Evolutionary conservation across 2,888 invertebrate genomes (phyloP).

Genomic region (Xestia xanthographa): DNA sequence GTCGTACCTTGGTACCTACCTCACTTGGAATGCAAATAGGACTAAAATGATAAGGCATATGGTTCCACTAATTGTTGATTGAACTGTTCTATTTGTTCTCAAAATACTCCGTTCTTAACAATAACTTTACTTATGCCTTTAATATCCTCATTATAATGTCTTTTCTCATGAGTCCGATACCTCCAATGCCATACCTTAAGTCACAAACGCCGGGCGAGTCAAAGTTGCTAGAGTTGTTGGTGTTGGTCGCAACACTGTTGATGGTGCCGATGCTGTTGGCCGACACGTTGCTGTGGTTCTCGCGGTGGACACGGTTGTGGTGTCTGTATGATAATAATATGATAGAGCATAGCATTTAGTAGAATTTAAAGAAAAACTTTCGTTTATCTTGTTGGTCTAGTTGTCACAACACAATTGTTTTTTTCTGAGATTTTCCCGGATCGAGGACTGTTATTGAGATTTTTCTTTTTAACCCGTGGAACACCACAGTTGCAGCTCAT

Average conservation of each 20-base stretch:
- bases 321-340: slow-evolving; percentile 83
- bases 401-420: neutral
- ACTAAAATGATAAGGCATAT: slow-evolving; percentile 6
- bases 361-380: neutral
- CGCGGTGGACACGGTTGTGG: slow-evolving; percentile 94
- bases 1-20: slow-evolving; percentile 51
- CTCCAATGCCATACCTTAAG: slow-evolving; percentile 79
- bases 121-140: neutral
- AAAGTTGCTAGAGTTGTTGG: slow-evolving; percentile 84
- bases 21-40: slow-evolving; percentile 41
- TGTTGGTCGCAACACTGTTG: slow-evolving; percentile 87
- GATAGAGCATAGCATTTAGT: neutral
- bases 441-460: neutral
- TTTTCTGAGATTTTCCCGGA: neutral
- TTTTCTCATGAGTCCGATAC: neutral
- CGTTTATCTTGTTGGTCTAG: neutral
- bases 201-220: slow-evolving; percentile 89
- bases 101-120: neutral
- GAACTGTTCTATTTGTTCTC: neutral
- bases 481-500: neutral
- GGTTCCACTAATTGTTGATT: neutral
- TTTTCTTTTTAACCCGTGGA: too few species aligned
- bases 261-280: slow-evolving; percentile 89
- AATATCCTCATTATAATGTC: neutral
- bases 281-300: slow-evolving; percentile 90